Evolutionary conservation across 2,113 vertebrate genomes (phyloP).

Genomic region (Phrynosoma platyrhinos): DNA sequence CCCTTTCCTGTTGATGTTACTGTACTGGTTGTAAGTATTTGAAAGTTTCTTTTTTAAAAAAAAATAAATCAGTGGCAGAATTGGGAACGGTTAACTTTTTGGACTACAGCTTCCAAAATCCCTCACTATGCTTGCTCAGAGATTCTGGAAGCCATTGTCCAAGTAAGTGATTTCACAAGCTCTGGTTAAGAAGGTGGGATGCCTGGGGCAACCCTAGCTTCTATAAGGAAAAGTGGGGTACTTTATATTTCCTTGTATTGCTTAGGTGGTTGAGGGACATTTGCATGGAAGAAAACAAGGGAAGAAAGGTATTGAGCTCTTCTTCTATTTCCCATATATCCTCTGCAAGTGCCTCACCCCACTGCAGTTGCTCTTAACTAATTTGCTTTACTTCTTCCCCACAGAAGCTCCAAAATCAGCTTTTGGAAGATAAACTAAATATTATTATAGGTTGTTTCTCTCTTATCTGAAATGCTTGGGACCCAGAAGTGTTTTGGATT

Average conservation of each 20-base stretch:
- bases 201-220: background rate
- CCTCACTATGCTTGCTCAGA: no score
- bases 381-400: background rate
- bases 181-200: no score
- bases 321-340: background rate
- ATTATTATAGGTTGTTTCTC: no score
- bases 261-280: background rate
- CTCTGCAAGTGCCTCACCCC: background rate
- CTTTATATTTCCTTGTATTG: background rate
- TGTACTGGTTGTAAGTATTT: conserved; percentile 92
- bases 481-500: no score
- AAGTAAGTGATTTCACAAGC: no score
- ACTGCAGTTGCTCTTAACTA: background rate
- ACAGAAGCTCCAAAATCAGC: no score
- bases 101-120: no score
- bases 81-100: background rate
- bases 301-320: background rate
- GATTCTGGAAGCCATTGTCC: no score
- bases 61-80: no score
- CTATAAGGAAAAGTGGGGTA: background rate
- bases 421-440: no score
- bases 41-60: background rate
- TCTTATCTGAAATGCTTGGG: no score
- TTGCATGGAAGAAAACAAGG: background rate
- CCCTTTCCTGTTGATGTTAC: conserved; percentile 94